These are phyloP conservation scores for Scylla paramamosain DNA, from an alignment of 1,140 invertebrate species.

Conservation along the genomic window DNA sequence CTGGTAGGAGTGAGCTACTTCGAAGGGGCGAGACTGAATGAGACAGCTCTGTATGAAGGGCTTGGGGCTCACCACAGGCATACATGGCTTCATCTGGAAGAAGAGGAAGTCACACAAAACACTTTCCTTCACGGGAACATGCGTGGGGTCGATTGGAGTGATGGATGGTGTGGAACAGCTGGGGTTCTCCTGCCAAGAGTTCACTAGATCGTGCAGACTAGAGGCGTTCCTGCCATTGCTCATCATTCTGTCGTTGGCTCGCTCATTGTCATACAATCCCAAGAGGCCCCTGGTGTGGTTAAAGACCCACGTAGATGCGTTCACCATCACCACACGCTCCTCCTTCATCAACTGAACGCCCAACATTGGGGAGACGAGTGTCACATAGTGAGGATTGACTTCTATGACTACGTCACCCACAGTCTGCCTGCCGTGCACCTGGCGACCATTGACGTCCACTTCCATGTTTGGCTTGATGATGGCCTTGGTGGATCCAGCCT, in stretches of 20 bases:
- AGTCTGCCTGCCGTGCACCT: neutral
- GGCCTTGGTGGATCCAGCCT: slow-evolving; percentile 1
- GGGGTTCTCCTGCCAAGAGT: slow-evolving; percentile 55
- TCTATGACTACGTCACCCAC: neutral
- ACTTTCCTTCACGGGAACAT: neutral
- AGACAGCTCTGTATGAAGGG: slow-evolving; percentile 54
- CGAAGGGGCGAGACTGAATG: neutral
- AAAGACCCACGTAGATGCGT: slow-evolving; percentile 62
- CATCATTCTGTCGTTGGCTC: slow-evolving; percentile 56
- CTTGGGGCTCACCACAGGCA: slow-evolving; percentile 28
- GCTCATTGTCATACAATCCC: slow-evolving; percentile 56
- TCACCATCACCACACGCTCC: slow-evolving; percentile 33
- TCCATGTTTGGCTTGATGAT: slow-evolving; percentile 42
- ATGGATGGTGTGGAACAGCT: slow-evolving; percentile 49
- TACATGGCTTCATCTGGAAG: neutral
- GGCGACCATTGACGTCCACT: slow-evolving; percentile 46
- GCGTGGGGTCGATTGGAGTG: neutral
- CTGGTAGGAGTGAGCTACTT: slow-evolving; percentile 25
- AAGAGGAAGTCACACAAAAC: neutral
- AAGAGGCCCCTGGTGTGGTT: slow-evolving; percentile 49
- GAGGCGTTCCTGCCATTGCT: slow-evolving; percentile 40
- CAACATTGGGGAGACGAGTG: slow-evolving; percentile 31
- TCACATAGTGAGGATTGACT: neutral
- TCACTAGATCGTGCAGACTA: slow-evolving; percentile 56
- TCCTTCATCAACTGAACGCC: neutral